Conservation (phyloP, 64 coral and sea anemone genomes). For the Hydrozoanthus tunicans region DNA sequence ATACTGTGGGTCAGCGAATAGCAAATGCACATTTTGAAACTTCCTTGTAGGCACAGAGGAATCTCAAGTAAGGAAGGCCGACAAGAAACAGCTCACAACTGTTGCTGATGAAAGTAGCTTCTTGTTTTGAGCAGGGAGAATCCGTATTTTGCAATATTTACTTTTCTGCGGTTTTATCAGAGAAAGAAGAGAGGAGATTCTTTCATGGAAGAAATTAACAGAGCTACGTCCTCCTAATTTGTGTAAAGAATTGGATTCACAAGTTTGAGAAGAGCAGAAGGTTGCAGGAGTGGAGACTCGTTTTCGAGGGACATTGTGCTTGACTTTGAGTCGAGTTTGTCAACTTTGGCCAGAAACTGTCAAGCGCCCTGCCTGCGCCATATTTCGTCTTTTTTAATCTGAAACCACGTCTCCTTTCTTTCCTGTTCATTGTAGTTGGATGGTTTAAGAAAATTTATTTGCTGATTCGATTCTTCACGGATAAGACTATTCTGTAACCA, state of each 20-base stretch:
- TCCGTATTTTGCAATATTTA: conserved; percentile 43
- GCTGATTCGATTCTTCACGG: conserved; percentile 35
- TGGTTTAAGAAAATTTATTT: not conserved
- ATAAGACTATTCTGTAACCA: not conserved
- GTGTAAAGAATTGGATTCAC: not conserved
- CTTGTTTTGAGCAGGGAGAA: conserved; percentile 16
- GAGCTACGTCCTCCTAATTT: not conserved
- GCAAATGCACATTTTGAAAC: conserved; percentile 22
- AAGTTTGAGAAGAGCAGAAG: not conserved
- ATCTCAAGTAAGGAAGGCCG: not conserved
- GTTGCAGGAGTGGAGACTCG: not conserved
- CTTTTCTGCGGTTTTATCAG: not conserved
- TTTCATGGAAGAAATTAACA: not conserved
- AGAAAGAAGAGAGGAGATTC: not conserved
- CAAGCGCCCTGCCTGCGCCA: not conserved
- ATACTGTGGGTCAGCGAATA: not conserved
- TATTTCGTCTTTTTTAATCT: not conserved
- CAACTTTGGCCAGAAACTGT: not conserved
- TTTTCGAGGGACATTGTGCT: conserved; percentile 4
- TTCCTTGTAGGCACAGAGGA: not conserved
- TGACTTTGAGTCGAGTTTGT: not conserved
- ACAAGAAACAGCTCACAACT: not conserved
- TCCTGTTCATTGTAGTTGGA: no score
- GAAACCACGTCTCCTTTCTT: not conserved
- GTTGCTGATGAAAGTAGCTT: not conserved